Conservation (phyloP, 2,888 invertebrate species). For the Mesoligia furuncula region DNA sequence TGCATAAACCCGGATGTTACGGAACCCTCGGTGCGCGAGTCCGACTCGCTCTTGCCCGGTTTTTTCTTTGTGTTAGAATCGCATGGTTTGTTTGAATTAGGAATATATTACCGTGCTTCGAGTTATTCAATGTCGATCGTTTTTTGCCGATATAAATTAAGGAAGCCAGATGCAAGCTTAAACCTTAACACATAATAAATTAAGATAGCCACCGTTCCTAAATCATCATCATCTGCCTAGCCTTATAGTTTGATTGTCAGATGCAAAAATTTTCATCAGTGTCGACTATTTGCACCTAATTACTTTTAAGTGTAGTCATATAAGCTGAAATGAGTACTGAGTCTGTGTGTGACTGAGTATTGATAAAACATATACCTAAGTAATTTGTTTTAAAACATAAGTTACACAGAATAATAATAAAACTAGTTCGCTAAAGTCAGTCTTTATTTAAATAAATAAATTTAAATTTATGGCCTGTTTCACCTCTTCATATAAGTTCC, state of each 20-base stretch:
- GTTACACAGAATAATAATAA: conserved; percentile 18
- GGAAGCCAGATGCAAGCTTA: too few relatives aligned
- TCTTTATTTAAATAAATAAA: conserved; percentile 7
- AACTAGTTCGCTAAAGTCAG: conserved; percentile 2
- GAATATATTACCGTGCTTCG: too few relatives aligned
- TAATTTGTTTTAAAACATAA: conserved; percentile 10
- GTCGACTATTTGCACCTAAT: background rate
- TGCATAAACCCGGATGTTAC: too few relatives aligned
- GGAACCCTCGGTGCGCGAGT: too few relatives aligned
- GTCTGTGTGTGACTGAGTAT: background rate
- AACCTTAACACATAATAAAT: too few relatives aligned
- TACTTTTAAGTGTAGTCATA: background rate
- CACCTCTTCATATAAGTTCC: background rate
- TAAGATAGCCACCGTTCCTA: too few relatives aligned
- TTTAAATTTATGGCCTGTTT: background rate
- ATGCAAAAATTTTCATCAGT: background rate
- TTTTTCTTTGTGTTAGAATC: too few relatives aligned
- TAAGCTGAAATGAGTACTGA: background rate
- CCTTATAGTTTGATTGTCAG: background rate
- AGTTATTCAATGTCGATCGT: too few relatives aligned
- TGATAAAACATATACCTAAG: background rate
- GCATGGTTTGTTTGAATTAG: too few relatives aligned
- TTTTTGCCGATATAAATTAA: too few relatives aligned
- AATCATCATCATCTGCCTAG: too few relatives aligned
- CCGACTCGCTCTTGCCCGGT: too few relatives aligned